These are phyloP conservation scores for Arothron firmamentum DNA, from an alignment of 2,113 vertebrate genomes.

Conservation along the genomic window DNA sequence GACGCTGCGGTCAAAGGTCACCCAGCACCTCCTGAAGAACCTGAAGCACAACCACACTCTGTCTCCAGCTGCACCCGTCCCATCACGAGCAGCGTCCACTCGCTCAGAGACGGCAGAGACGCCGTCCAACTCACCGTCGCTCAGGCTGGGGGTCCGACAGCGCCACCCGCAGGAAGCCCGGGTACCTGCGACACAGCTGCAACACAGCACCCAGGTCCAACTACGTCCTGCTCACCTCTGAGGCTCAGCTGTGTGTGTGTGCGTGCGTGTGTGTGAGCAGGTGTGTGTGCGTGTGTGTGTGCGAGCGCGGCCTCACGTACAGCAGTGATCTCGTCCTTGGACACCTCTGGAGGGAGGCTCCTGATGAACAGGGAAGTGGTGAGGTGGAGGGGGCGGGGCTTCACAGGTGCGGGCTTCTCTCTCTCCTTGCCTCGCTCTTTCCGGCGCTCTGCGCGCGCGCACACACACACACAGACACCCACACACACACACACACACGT, in stretches of 20 bases:
- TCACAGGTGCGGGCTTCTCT: slow-evolving; percentile 51
- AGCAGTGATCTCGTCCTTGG: slow-evolving; percentile 84
- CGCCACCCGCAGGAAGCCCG: slow-evolving; percentile 89
- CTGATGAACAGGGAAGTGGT: slow-evolving; percentile 89
- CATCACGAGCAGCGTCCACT: too few relatives aligned
- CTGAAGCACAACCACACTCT: slow-evolving; percentile 66
- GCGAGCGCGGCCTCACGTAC: slow-evolving; percentile 64
- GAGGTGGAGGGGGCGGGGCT: slow-evolving; percentile 85
- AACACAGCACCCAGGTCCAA: neutral
- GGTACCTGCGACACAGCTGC: slow-evolving; percentile 84
- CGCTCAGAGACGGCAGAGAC: too few relatives aligned
- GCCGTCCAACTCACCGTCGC: slow-evolving; percentile 72
- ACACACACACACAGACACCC: slow-evolving; percentile 11
- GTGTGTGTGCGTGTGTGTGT: slow-evolving; percentile 12
- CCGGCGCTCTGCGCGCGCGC: slow-evolving; percentile 27
- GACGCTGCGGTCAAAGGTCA: slow-evolving; percentile 86
- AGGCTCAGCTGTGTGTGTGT: too few relatives aligned
- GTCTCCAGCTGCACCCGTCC: too few relatives aligned
- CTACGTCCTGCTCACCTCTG: too few relatives aligned
- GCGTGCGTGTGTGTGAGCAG: neutral
- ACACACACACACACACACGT: slow-evolving; percentile 7
- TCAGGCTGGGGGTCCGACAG: slow-evolving; percentile 86
- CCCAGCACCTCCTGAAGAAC: slow-evolving; percentile 88
- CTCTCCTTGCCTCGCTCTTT: slow-evolving; percentile 60
- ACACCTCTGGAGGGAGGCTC: slow-evolving; percentile 85